Base-by-base conservation (phyloP, 2,888 invertebrate genomes). In the Lissocephala sabroskyi region DNA sequence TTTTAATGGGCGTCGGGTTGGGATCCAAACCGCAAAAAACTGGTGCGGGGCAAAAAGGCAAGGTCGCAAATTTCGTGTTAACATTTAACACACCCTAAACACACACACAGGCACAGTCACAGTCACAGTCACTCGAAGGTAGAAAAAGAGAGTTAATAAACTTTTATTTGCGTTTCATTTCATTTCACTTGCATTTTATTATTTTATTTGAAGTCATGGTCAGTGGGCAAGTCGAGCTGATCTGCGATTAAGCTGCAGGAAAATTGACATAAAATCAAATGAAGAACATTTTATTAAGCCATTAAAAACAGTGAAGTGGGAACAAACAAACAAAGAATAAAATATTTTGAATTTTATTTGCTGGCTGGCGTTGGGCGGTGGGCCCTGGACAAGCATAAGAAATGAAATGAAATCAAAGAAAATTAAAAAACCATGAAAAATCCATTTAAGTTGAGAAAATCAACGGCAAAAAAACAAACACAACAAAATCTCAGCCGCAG, bases 91-190 rank as follows among this genome's bases (percentile, higher is more conserved):
- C 71, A 45, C 60, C 65, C 56, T 73, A 56, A 73, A 51, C 30
- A 14, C 17, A 14, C 13, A 35, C 35, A 35, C 16, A 14, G 16
- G 16, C 14, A 35, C 10, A 14, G n/a, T n/a, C n/a, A n/a, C n/a
- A n/a, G n/a, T n/a, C n/a, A n/a, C n/a, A n/a, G n/a, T n/a, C n/a
- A 13, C 30, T 26, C 35, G 10, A 35, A 16, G 35, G n/a, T n/a
- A n/a, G n/a, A n/a, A n/a, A n/a, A n/a, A n/a, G n/a, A n/a, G 7
- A 57, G 73, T 68, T 66, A 23, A 71, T 68, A 75, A 75, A 71
- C 73, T 64, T 67, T 73, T 67, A 76, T 71, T 73, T 73, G 57
- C 77, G 55, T 61, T 73, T 73, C 59, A 73, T 73, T 73, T 76
- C 73, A 64, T 63, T 68, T 73, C 39, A 57, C 52, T 64, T 61